Conservation (phyloP, 2,113 vertebrate species). For the Cricetomys ansorgei region DNA sequence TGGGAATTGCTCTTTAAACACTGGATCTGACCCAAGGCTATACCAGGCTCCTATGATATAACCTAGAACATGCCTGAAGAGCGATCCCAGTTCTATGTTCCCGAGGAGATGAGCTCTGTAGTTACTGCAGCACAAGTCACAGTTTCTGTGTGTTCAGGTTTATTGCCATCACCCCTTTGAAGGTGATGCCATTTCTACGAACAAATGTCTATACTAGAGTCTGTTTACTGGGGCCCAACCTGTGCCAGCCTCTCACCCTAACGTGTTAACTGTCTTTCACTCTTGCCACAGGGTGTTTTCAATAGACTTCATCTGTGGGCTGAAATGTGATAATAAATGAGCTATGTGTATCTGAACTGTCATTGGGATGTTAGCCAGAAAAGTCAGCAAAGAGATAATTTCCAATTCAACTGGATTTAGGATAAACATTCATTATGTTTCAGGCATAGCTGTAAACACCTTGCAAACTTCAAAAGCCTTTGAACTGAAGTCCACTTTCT, state of each 20-base stretch:
- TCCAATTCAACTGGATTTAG: neutral
- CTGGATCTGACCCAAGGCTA: neutral
- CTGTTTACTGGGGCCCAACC: neutral
- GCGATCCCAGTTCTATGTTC: neutral
- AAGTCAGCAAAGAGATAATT: neutral
- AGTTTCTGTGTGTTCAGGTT: neutral
- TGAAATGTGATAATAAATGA: constrained; percentile 10
- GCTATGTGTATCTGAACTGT: neutral
- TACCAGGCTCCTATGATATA: neutral
- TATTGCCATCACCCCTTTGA: neutral
- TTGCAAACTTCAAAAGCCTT: neutral
- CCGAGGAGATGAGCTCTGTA: neutral
- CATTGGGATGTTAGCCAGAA: neutral
- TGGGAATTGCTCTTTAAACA: neutral
- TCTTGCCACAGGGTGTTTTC: neutral
- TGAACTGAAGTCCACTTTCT: neutral
- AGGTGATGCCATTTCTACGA: neutral
- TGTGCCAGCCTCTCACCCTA: neutral
- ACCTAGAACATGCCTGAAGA: neutral
- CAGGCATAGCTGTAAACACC: neutral
- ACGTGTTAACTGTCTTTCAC: neutral
- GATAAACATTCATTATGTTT: neutral
- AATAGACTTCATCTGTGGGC: neutral
- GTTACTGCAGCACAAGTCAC: neutral
- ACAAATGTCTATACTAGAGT: neutral